phyloP scores from a whole-genome alignment of 2,113 vertebrate species.

The Ochotona princeps region DNA sequence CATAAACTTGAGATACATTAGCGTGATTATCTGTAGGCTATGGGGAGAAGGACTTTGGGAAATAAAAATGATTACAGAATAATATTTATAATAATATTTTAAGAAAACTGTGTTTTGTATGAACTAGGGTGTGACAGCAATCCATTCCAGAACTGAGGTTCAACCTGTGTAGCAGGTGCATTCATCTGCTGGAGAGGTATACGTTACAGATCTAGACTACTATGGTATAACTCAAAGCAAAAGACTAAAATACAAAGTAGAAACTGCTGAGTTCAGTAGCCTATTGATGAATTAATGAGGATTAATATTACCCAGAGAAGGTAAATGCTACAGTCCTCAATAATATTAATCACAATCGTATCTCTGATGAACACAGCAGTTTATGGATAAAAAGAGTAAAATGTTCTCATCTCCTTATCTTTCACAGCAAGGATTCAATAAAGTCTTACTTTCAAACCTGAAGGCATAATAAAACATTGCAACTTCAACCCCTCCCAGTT shows the following conservation, averaged over 20 bases:
- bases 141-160: neutral
- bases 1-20: neutral
- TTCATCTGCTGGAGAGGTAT: no score
- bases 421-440: conserved; percentile 3
- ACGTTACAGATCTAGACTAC: neutral
- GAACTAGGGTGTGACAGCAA: neutral
- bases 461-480: neutral
- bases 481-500: neutral
- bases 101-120: neutral
- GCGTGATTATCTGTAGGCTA: neutral
- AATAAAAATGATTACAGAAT: neutral
- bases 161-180: neutral
- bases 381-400: neutral
- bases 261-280: neutral
- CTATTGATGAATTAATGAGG: neutral
- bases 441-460: neutral
- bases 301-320: neutral
- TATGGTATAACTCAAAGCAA: conserved; percentile 20
- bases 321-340: neutral
- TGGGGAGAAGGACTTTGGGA: neutral
- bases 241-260: neutral
- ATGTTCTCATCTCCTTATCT: neutral
- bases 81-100: neutral
- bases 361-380: conserved; percentile 30
- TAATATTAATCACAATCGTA: conserved; percentile 11